Evolutionary conservation across 2,888 invertebrate species (phyloP), one percentile per base, ranked within the genome.

Genomic region (Lasiommata megera): DNA sequence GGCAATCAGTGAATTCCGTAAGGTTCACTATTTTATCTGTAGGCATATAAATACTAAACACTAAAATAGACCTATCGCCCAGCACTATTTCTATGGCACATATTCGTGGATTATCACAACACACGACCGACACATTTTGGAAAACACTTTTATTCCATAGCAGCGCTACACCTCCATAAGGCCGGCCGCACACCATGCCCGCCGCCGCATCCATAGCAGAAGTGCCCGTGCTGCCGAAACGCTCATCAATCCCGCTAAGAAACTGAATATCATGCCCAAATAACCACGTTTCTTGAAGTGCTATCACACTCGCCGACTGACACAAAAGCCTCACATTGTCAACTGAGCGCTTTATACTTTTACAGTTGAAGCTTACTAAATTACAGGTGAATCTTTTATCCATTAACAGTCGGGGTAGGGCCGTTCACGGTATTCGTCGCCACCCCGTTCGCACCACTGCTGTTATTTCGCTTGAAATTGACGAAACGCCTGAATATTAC

Each of bases 21-120:
- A 67, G 9, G 28, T 64, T 64, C 1, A 16, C 43, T 11, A 6
- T 14, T 7, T 5, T 7, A 37, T 63, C 54, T 36, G 58, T 60
- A 1, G 66, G 66, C 66, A 64, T 63, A 47, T 64, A 66, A 3
- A 66, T 60, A 41, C 59, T 52, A 12, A 59, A n/a, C 17, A 66
- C 58, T 18, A 64, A 1, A 9, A 66, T 11, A 1, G 58, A 36
- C 7, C 47, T 43, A 17, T 34, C 28, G 11, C 29, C 5, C 3
- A 44, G 16, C 12, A n/a, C 9, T 28, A 62, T 34, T 17, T 58
- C 43, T 8, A 66, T 60, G 0, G 59, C 61, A 46, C 55, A 56
- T 6, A 66, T 5, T 6, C 66, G 55, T 0, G 44, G 11, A 37
- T 53, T 64, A 23, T 59, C 36, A 28, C 60, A 62, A 14, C 37